Evolutionary conservation across 2,888 invertebrate genomes (phyloP).

Genomic region (Diabrotica balteata): DNA sequence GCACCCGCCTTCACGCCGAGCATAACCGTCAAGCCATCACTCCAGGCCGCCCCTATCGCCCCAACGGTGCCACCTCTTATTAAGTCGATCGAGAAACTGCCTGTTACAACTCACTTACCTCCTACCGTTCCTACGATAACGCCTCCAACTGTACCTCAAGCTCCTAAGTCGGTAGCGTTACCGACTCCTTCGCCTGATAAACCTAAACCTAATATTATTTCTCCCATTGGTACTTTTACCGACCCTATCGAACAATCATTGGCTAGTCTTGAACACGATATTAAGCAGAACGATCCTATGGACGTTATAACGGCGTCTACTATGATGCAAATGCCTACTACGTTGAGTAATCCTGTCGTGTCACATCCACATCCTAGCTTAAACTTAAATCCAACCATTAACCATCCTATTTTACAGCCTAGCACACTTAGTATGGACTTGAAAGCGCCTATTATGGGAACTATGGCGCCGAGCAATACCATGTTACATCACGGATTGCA

Average conservation of each 20-base stretch:
- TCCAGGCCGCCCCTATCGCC: conserved; percentile 30
- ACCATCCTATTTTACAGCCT: conserved; percentile 50
- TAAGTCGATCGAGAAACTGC: conserved; percentile 49
- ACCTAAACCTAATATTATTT: conserved; percentile 53
- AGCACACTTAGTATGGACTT: conserved; percentile 46
- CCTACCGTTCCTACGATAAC: conserved; percentile 39
- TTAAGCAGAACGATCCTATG: conserved; percentile 63
- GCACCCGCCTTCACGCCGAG: neutral
- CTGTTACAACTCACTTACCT: conserved; percentile 44
- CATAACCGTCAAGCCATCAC: conserved; percentile 25
- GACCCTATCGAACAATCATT: conserved; percentile 64
- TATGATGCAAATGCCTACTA: conserved; percentile 63
- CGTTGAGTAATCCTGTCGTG: conserved; percentile 47
- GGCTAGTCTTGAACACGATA: conserved; percentile 72
- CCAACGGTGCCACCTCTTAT: conserved; percentile 32
- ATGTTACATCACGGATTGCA: conserved; percentile 46
- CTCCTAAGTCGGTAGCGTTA: conserved; percentile 51
- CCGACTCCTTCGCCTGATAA: conserved; percentile 48
- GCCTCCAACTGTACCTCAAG: conserved; percentile 59
- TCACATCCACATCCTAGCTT: conserved; percentile 42
- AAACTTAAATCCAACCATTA: conserved; percentile 47
- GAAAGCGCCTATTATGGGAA: conserved; percentile 44
- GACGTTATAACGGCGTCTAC: conserved; percentile 65
- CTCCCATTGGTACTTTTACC: conserved; percentile 62
- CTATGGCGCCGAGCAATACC: conserved; percentile 45